These are phyloP conservation scores for Medauroidea extradentata DNA, from an alignment of 1,140 invertebrate genomes.

Conservation along the genomic window DNA sequence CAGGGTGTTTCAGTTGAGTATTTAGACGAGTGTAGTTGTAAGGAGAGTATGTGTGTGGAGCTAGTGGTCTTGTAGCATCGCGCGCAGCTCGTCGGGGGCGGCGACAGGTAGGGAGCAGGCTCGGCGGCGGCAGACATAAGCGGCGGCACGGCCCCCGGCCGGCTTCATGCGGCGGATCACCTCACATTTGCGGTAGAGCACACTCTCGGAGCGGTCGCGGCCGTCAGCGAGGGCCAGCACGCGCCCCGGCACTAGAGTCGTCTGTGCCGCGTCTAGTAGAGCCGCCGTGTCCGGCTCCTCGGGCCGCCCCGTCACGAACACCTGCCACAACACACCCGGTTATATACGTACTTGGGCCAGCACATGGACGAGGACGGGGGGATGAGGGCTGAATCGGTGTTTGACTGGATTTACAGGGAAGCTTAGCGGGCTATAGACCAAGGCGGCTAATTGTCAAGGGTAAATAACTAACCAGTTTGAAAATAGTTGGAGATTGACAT, in stretches of 20 bases:
- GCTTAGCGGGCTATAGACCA: no score
- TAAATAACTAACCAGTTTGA: no score
- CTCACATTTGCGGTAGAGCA: slow-evolving; percentile 23
- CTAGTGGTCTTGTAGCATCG: slow-evolving; percentile 56
- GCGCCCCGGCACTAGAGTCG: slow-evolving; percentile 62
- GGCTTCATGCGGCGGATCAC: slow-evolving; percentile 40
- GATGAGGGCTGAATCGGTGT: not conserved
- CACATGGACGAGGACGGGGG: not conserved
- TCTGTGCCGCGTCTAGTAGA: slow-evolving; percentile 60
- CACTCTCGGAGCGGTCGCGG: slow-evolving; percentile 42
- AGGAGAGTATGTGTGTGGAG: no score
- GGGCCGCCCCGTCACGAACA: slow-evolving; percentile 60
- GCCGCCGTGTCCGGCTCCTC: slow-evolving; percentile 61
- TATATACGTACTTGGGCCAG: not conserved
- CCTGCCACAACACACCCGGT: slow-evolving; percentile 49
- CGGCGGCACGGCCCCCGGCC: slow-evolving; percentile 56
- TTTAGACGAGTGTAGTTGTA: no score
- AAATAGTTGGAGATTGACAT: no score
- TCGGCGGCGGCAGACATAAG: slow-evolving; percentile 76
- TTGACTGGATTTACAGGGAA: not conserved
- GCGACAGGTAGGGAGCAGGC: slow-evolving; percentile 75
- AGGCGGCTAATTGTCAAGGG: no score
- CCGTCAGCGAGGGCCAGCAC: slow-evolving; percentile 61
- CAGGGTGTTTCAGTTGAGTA: no score
- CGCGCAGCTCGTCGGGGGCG: slow-evolving; percentile 58